These are phyloP conservation scores for Cryptocephalus primarius DNA, from an alignment of 2,888 invertebrate genomes.

Conservation along the genomic window DNA sequence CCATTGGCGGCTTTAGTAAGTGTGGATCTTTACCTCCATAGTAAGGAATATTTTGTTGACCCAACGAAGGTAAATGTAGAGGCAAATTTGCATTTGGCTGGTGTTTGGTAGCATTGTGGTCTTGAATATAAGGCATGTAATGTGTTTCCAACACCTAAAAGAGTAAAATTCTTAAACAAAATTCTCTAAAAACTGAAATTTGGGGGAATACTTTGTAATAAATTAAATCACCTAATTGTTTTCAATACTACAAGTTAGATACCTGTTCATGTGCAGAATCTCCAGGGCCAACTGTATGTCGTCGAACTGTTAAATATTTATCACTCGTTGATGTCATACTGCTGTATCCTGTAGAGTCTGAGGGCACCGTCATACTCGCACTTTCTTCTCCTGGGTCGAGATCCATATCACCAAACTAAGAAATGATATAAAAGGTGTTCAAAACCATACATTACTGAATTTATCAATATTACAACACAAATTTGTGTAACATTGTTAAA, in stretches of 20 bases:
- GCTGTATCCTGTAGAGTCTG: slow-evolving; percentile 21
- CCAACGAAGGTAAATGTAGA: slow-evolving; percentile 70
- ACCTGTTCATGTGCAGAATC: slow-evolving; percentile 74
- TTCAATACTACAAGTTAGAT: background rate
- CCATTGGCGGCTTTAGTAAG: slow-evolving; percentile 83
- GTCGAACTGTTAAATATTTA: slow-evolving; percentile 53
- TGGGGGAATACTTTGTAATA: background rate
- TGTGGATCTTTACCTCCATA: slow-evolving; percentile 90
- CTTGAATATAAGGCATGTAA: slow-evolving; percentile 34
- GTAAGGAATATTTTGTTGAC: slow-evolving; percentile 73
- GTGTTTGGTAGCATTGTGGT: slow-evolving; percentile 33
- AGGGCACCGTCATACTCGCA: slow-evolving; percentile 27
- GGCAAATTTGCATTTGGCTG: slow-evolving; percentile 76
- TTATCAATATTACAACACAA: no score
- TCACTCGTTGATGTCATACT: slow-evolving; percentile 30
- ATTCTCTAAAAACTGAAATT: no score
- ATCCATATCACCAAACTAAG: slow-evolving; percentile 46
- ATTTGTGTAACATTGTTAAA: no score
- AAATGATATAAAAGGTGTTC: no score
- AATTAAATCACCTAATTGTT: no score
- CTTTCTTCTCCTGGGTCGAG: slow-evolving; percentile 32
- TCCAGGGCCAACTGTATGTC: slow-evolving; percentile 91
- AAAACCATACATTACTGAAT: background rate
- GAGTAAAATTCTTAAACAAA: background rate
- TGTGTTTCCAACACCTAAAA: slow-evolving; percentile 41